phyloP scores from a whole-genome alignment of 2,888 invertebrate species.

The Protonemura montana region DNA sequence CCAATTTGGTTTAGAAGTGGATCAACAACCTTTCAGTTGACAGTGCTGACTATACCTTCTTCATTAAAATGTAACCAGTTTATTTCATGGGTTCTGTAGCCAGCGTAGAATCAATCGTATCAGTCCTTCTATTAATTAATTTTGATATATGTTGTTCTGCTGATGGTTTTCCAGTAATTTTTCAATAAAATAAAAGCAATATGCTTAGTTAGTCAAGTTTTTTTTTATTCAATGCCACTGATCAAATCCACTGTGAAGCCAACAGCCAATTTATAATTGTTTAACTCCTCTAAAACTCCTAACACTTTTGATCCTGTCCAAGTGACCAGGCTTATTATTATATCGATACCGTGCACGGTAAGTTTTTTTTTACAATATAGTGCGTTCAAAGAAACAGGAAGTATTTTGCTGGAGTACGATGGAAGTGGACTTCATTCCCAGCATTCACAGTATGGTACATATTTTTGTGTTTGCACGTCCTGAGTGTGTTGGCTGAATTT shows the following conservation, averaged over 20 bases:
- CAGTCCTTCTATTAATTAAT: not conserved
- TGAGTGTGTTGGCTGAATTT: no score
- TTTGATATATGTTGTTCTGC: not conserved
- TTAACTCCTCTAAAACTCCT: no score
- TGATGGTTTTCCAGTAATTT: not conserved
- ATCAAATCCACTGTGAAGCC: not conserved
- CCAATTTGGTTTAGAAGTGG: not conserved
- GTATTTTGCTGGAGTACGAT: no score
- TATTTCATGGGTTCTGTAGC: not conserved
- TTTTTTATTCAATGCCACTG: not conserved
- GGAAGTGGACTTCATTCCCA: no score
- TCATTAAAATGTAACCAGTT: not conserved
- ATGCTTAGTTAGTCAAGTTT: not conserved
- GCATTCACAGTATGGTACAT: no score
- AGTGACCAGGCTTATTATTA: no score
- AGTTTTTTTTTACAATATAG: no score
- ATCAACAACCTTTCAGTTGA: not conserved
- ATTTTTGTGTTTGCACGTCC: no score
- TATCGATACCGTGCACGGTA: no score
- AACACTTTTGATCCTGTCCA: no score
- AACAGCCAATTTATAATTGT: no score
- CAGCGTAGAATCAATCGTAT: not conserved
- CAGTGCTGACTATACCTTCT: not conserved
- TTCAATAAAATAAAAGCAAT: not conserved
- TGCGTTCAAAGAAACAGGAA: no score